Conservation (phyloP, 2,888 invertebrate species). For the Cheilosia vernalis region DNA sequence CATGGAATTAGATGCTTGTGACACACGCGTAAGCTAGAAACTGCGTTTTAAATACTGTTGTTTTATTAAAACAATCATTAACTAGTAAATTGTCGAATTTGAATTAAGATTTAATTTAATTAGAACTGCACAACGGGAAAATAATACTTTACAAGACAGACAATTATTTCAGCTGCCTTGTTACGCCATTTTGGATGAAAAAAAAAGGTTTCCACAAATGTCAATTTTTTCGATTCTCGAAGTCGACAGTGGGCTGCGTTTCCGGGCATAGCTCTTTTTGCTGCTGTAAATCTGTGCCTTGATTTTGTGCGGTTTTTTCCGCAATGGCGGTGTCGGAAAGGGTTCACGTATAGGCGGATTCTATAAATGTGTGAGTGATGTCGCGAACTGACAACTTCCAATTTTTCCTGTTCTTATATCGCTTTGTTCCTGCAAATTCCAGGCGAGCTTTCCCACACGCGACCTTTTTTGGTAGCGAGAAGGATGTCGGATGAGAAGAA, state of each 20-base stretch:
- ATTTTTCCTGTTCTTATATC: too few species aligned
- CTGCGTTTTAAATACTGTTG: neutral
- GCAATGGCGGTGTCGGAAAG: too few species aligned
- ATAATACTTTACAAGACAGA: constrained; percentile 35
- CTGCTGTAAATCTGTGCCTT: too few species aligned
- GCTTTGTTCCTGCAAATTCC: too few species aligned
- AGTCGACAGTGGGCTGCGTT: neutral
- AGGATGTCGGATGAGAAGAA: too few species aligned
- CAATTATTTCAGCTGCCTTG: constrained; percentile 60
- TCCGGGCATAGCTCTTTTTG: too few species aligned
- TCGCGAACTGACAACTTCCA: too few species aligned
- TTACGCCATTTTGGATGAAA: constrained; percentile 66
- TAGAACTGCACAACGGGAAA: constrained; percentile 36
- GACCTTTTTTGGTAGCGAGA: too few species aligned
- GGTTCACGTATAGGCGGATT: too few species aligned
- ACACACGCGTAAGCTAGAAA: neutral
- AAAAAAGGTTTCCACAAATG: constrained; percentile 27
- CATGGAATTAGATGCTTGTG: constrained; percentile 29
- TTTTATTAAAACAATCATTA: constrained; percentile 13
- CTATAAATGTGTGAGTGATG: too few species aligned
- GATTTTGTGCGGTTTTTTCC: too few species aligned
- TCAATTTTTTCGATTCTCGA: constrained; percentile 62
- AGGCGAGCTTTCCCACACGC: too few species aligned
- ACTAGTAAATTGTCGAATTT: neutral
- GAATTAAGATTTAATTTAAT: constrained; percentile 57